Conservation (phyloP, 2,888 invertebrate species). For the Magallana nippona region DNA sequence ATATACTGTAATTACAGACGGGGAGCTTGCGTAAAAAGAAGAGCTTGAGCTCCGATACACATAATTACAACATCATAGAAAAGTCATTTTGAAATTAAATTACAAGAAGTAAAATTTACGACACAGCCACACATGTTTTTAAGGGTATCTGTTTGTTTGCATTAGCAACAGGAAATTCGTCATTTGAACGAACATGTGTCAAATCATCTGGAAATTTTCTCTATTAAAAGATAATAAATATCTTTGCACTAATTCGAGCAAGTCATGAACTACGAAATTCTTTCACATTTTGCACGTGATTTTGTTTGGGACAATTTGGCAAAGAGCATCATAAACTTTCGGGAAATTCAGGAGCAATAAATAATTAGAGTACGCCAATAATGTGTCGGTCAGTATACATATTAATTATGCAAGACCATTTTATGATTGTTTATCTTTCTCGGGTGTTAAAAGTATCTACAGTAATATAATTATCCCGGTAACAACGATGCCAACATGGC, state of each 20-base stretch:
- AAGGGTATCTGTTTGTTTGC: conserved; percentile 28
- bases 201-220: neutral
- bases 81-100: conserved; percentile 33
- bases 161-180: conserved; percentile 9
- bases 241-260: neutral
- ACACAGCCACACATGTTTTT: neutral
- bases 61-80: conserved; percentile 31
- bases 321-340: neutral
- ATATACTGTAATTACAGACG: conserved; percentile 15
- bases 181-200: neutral
- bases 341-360: neutral
- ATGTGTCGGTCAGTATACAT: neutral
- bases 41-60: conserved; percentile 4
- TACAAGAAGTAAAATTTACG: conserved; percentile 28
- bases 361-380: neutral
- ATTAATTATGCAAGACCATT: conserved; percentile 18
- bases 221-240: neutral
- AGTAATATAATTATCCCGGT: conserved; percentile 16
- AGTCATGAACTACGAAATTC: neutral
- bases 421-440: conserved; percentile 26
- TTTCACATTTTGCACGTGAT: neutral
- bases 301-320: neutral
- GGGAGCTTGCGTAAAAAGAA: neutral
- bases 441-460: conserved; percentile 17
- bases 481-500: neutral